Evolutionary conservation across 1,140 invertebrate species (phyloP).

Genomic region (Drosophila sechellia): DNA sequence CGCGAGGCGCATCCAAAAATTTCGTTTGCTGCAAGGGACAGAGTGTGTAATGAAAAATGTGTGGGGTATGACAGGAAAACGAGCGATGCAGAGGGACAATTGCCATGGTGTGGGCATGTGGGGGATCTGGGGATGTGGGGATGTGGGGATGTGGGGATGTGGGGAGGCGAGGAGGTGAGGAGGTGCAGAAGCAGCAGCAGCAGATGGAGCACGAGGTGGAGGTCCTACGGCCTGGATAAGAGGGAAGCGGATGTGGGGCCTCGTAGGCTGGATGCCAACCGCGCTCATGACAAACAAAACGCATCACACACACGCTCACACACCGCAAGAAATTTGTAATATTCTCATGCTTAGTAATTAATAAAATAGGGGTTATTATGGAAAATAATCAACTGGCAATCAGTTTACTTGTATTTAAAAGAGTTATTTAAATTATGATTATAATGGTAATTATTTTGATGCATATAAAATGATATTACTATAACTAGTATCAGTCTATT

Average conservation of each 20-base stretch:
- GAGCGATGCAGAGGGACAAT: conserved; percentile 40
- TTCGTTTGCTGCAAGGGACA: conserved; percentile 59
- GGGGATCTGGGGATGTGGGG: not conserved
- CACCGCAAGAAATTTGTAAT: not conserved
- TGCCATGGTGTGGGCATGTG: too few relatives aligned
- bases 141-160: not conserved
- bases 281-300: conserved; percentile 54
- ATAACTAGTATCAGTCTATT: too few relatives aligned
- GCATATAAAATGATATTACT: too few relatives aligned
- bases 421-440: too few relatives aligned
- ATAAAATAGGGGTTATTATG: too few relatives aligned
- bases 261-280: conserved; percentile 49
- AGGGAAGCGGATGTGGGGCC: conserved; percentile 31
- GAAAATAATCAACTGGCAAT: too few relatives aligned
- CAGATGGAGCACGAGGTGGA: not conserved
- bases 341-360: too few relatives aligned
- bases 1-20: conserved; percentile 59
- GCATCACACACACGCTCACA: conserved; percentile 39
- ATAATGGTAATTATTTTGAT: too few relatives aligned
- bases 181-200: not conserved
- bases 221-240: conserved; percentile 14
- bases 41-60: conserved; percentile 62
- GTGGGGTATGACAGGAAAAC: conserved; percentile 48
- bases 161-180: too few relatives aligned
- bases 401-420: too few relatives aligned